Percentiles rank a stretch among this genome's conserved stretches.
Evolutionary conservation across 2,797 vertebrate species (phyloP).

Genomic region (Eutrigla gurnardus): DNA sequence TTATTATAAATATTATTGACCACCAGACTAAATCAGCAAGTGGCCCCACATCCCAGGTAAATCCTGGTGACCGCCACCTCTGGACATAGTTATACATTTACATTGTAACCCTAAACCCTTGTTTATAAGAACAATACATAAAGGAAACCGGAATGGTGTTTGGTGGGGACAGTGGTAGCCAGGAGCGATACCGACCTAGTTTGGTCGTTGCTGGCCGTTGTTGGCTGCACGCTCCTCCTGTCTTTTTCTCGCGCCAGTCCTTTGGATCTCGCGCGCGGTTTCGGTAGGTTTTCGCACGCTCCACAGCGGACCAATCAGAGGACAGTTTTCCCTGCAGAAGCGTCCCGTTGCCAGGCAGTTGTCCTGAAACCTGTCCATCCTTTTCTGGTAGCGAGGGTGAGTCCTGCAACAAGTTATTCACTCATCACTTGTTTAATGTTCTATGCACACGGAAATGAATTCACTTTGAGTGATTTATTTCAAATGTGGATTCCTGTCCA

Average conservation of each 20-base stretch:
- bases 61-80: not conserved
- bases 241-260: constrained; percentile 62
- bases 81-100: not conserved
- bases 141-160: not conserved
- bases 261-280: constrained; percentile 63
- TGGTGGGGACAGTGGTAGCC: not conserved
- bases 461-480: not conserved
- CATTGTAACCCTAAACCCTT: not conserved
- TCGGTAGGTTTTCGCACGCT: constrained; percentile 37
- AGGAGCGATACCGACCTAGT: not conserved
- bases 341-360: constrained; percentile 72
- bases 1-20: not conserved
- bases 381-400: constrained; percentile 52
- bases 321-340: constrained; percentile 13
- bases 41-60: not conserved
- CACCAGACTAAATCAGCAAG: not conserved
- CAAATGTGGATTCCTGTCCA: not conserved
- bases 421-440: not conserved
- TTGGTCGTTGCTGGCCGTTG: not conserved
- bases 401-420: constrained; percentile 14
- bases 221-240: not conserved
- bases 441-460: fast-evolving
- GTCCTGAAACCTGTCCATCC: constrained; percentile 26
- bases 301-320: constrained; percentile 64
- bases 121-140: not conserved